Conservation (phyloP, 2,113 vertebrate genomes). For the Gopherus flavomarginatus region DNA sequence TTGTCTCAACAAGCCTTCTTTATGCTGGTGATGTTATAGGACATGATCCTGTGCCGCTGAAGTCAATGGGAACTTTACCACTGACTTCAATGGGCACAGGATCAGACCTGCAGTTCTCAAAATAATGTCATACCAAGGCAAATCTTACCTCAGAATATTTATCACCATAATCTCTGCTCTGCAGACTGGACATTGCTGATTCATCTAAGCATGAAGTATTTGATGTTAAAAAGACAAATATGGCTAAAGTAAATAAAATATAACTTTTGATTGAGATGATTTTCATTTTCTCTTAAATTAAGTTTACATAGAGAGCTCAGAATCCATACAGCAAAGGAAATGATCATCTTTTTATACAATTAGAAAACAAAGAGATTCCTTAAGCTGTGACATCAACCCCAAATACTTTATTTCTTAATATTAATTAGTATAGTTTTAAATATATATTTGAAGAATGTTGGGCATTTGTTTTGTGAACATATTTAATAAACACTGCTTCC, state of each 20-base stretch:
- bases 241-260: conserved; percentile 69
- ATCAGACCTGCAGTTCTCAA: neutral
- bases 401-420: conserved; percentile 40
- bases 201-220: conserved; percentile 66
- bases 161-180: conserved; percentile 59
- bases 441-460: conserved; percentile 66
- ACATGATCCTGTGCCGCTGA: neutral
- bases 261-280: conserved; percentile 60
- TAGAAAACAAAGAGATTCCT: conserved; percentile 59
- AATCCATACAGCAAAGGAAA: conserved; percentile 34
- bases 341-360: conserved; percentile 74
- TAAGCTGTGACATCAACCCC: conserved; percentile 57
- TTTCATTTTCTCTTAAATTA: conserved; percentile 73
- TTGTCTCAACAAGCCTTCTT: neutral
- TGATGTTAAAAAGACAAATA: conserved; percentile 63
- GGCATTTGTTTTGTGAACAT: conserved; percentile 68
- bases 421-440: conserved; percentile 74
- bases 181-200: conserved; percentile 37
- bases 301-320: conserved; percentile 35
- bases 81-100: neutral
- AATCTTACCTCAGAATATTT: conserved; percentile 74
- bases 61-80: neutral
- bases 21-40: neutral
- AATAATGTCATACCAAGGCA: neutral
- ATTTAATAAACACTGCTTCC: conserved; percentile 45